Conservation (phyloP, 1,140 invertebrate genomes). For the Adelges cooleyi region DNA sequence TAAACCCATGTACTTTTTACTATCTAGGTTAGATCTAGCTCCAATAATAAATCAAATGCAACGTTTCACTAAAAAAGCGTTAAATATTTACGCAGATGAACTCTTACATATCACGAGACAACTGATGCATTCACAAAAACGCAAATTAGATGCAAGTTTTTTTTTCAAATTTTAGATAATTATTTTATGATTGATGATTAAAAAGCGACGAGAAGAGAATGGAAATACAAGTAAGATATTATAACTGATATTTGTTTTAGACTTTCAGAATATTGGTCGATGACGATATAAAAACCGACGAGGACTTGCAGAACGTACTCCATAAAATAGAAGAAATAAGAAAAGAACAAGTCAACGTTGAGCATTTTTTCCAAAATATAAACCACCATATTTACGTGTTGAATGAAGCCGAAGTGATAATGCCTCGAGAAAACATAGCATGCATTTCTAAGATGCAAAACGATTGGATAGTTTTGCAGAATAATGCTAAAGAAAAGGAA, state of each 20-base stretch:
- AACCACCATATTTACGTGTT: not conserved
- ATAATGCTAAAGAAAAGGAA: not conserved
- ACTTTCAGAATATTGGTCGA: not conserved
- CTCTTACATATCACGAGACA: not conserved
- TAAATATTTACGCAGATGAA: not conserved
- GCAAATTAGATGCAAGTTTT: not conserved
- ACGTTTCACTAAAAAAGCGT: not conserved
- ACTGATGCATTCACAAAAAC: not conserved
- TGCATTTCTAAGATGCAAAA: not conserved
- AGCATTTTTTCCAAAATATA: conserved; percentile 8
- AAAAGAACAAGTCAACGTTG: conserved; percentile 2
- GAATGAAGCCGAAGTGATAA: not conserved
- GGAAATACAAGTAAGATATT: too few species aligned
- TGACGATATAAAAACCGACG: not conserved
- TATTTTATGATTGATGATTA: too few species aligned
- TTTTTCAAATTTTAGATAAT: too few species aligned
- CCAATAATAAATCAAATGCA: conserved; percentile 1
- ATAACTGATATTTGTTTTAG: too few species aligned
- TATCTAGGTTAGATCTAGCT: not conserved
- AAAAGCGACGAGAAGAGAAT: too few species aligned
- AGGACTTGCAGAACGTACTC: not conserved
- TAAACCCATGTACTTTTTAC: too few species aligned
- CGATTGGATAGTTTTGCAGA: not conserved
- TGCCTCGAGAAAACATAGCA: not conserved
- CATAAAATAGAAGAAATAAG: conserved; percentile 1